Percentiles rank a stretch among this genome's conserved stretches.
These are phyloP conservation scores for Rhamnusium bicolor DNA, from an alignment of 2,888 invertebrate genomes.

Conservation along the genomic window DNA sequence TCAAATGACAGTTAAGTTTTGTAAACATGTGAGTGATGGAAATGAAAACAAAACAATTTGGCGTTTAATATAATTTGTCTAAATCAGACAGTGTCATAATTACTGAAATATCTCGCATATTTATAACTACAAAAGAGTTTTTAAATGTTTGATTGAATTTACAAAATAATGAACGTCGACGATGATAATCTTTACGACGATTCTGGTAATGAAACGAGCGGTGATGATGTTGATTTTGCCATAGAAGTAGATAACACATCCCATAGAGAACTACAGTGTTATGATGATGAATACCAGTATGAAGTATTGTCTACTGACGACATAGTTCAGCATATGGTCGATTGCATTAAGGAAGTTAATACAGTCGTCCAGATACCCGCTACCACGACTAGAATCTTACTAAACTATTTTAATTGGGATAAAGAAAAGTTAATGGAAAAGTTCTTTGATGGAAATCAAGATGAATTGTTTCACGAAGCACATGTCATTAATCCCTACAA, in stretches of 20 bases:
- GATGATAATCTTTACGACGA: conserved; percentile 92
- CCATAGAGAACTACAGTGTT: conserved; percentile 84
- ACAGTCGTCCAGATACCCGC: conserved; percentile 93
- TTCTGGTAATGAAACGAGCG: conserved; percentile 93
- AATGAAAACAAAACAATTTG: conserved; percentile 50
- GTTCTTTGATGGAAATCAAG: conserved; percentile 96
- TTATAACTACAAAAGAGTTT: conserved; percentile 29
- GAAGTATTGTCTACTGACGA: conserved; percentile 96
- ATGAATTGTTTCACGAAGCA: conserved; percentile 94
- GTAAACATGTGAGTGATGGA: conserved; percentile 46
- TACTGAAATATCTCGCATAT: conserved; percentile 37
- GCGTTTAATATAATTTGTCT: conserved; percentile 51
- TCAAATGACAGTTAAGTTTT: conserved; percentile 20
- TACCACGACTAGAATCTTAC: conserved; percentile 91
- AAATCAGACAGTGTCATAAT: conserved; percentile 54
- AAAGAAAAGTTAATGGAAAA: conserved; percentile 98
- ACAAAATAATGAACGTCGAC: conserved; percentile 88
- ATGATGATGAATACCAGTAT: conserved; percentile 93
- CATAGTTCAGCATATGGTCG: conserved; percentile 97
- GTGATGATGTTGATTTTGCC: conserved; percentile 95
- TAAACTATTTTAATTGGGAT: conserved; percentile 99
- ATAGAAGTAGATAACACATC: conserved; percentile 88
- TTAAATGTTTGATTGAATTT: conserved; percentile 39
- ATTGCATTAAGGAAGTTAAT: conserved; percentile 97
- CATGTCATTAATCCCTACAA: conserved; percentile 95